Conservation (phyloP, 1,140 invertebrate species). For the Panonychus citri region DNA sequence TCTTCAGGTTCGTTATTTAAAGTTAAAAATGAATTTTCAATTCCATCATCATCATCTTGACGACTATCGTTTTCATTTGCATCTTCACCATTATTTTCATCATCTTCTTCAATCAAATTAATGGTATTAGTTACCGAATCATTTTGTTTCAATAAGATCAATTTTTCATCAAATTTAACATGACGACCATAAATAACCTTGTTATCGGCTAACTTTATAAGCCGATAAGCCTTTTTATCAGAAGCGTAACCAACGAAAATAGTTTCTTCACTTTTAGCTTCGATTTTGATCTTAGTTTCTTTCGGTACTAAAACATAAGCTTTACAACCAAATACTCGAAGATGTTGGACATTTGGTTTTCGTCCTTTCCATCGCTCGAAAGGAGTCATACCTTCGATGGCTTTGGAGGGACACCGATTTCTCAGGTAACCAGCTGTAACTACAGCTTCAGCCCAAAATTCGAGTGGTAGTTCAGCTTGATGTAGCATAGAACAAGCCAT, state of each 20-base stretch:
- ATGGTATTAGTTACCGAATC: background rate
- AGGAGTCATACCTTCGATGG: background rate
- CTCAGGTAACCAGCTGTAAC: background rate
- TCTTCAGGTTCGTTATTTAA: background rate
- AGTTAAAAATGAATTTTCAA: background rate
- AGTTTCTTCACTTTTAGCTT: conserved; percentile 2
- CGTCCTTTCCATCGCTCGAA: conserved; percentile 13
- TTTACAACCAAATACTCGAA: conserved; percentile 7
- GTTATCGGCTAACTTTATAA: background rate
- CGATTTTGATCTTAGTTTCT: conserved; percentile 2
- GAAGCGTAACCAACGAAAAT: conserved; percentile 5
- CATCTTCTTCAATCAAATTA: background rate
- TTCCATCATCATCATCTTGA: background rate
- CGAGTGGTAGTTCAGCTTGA: background rate
- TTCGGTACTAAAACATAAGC: conserved; percentile 5
- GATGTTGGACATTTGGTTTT: conserved; percentile 3
- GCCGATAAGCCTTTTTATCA: background rate
- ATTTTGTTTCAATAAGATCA: background rate
- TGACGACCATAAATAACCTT: background rate
- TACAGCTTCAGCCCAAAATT: background rate
- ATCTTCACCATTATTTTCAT: background rate
- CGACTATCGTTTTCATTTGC: background rate
- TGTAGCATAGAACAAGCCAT: conserved; percentile 7
- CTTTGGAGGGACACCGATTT: background rate
- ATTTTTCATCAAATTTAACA: background rate